A percentile compares a stretch with the other conserved stretches of the same genome.
Evolutionary conservation across 30 jellyfish, hydroid and myxozoan species (phyloP).

Genomic region (Hydractinia symbiolongicarpus): DNA sequence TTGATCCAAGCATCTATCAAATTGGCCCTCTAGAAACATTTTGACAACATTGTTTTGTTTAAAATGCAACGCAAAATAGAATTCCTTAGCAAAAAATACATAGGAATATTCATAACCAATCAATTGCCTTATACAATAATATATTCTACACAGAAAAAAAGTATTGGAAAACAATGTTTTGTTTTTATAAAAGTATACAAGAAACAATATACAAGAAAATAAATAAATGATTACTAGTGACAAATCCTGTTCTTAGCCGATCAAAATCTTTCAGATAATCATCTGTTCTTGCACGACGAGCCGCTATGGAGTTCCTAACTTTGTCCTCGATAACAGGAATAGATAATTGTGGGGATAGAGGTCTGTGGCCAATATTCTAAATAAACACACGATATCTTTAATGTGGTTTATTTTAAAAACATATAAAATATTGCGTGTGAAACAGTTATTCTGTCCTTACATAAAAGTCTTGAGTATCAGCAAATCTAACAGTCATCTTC

Average conservation of each 20-base stretch:
- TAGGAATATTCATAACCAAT: background rate
- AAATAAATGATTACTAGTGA: constrained; percentile 58
- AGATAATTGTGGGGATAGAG: background rate
- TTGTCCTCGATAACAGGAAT: constrained; percentile 57
- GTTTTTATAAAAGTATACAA: background rate
- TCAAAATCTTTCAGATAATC: constrained; percentile 94
- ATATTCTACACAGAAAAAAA: no score
- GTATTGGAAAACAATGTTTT: no score
- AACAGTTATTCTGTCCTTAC: background rate
- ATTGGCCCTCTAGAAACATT: constrained; percentile 55
- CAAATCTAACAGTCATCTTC: constrained; percentile 7
- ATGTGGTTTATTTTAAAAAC: no score
- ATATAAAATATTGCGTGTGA: no score
- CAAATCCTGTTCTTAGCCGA: constrained; percentile 81
- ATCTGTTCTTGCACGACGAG: constrained; percentile 63
- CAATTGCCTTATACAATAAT: background rate
- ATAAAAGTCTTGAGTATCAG: background rate
- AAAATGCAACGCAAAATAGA: background rate
- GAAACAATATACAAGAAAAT: background rate
- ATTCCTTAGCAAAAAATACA: background rate
- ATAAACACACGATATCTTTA: background rate
- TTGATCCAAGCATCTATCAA: constrained; percentile 80
- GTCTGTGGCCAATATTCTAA: background rate
- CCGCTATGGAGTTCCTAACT: constrained; percentile 55
- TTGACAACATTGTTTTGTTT: background rate